Evolutionary conservation across 2,113 vertebrate species (phyloP).

Genomic region (Lophochroa leadbeateri): DNA sequence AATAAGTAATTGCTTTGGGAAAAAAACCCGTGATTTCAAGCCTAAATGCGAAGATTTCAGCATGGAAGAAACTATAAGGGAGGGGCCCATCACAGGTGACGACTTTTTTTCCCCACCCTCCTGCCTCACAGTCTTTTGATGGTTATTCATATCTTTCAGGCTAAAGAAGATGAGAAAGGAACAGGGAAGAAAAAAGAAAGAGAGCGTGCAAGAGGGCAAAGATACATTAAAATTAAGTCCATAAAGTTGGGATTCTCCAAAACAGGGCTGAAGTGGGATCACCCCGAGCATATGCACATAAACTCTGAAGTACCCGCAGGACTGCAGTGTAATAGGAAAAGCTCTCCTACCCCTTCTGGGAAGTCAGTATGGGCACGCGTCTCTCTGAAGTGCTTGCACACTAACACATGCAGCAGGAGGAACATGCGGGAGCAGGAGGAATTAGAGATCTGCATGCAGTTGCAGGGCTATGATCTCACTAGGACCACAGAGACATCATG

Average conservation of each 20-base stretch:
- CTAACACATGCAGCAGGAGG: background rate
- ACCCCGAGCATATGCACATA: background rate
- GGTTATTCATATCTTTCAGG: background rate
- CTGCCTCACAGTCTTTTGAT: background rate
- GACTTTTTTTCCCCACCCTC: background rate
- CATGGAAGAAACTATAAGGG: background rate
- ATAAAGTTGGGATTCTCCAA: background rate
- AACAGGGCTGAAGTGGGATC: background rate
- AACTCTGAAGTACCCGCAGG: background rate
- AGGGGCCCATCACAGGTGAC: background rate
- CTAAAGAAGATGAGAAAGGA: background rate
- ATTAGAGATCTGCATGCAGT: background rate
- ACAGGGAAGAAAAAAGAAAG: background rate
- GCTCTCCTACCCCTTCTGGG: background rate
- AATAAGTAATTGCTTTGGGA: background rate
- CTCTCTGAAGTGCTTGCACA: background rate
- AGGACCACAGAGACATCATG: background rate
- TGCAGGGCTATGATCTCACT: background rate
- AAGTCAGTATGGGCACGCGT: background rate
- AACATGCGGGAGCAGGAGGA: background rate
- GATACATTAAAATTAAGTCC: background rate
- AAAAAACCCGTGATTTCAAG: background rate
- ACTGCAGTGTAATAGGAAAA: background rate
- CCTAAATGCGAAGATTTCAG: background rate
- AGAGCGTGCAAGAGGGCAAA: background rate